Evolutionary conservation across 2,113 vertebrate species (phyloP), one percentile per base, ranked within the genome.

Genomic region (Atlantisia rogersi): DNA sequence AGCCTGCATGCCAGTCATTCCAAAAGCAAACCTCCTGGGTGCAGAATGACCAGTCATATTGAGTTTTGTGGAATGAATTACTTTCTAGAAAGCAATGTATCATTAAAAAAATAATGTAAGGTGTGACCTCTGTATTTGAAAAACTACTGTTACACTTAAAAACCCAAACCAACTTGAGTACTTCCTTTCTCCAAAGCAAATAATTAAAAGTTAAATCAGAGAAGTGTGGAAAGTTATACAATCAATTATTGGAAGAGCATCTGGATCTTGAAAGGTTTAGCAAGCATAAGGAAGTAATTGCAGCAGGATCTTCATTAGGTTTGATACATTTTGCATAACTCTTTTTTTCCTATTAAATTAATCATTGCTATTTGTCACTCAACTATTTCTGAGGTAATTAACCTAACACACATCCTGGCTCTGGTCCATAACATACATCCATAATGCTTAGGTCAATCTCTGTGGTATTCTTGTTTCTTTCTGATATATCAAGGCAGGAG

Each of bases 241-340:
- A 91, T 96, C 91, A 97, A 93, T 96, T 94, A 88, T 92, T 93
- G 81, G 93, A 96, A 94, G 40, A 96, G 52, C 74, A 95, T 91
- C 96, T 97, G 90, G 95, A 94, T 93, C 90, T 90, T 96, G 88
- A 95, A 97, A 95, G 94, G 88, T 91, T 96, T 89, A 69, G 56
- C 81, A 96, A 96, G 78, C 71, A 83, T 56, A 84, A 74, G 32
- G 74, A 88, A 94, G 91, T 95, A 95, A 96, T 90, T 95, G 86
- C 90, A 94, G 55, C 58, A 95, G 92, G 90, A 90, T 91, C 82
- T 83, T 96, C 81, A 73, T 92, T 95, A 90, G 19, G 11, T 95
- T 96, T 97, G 83, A 90, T 97, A 92, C 29, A 53, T 90, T 94
- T 88, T 76, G 24, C 29, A 40, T 93, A 82, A 83, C 44, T 67